phyloP scores from a whole-genome alignment of 2,113 vertebrate genomes.

The Donacobius atricapilla region DNA sequence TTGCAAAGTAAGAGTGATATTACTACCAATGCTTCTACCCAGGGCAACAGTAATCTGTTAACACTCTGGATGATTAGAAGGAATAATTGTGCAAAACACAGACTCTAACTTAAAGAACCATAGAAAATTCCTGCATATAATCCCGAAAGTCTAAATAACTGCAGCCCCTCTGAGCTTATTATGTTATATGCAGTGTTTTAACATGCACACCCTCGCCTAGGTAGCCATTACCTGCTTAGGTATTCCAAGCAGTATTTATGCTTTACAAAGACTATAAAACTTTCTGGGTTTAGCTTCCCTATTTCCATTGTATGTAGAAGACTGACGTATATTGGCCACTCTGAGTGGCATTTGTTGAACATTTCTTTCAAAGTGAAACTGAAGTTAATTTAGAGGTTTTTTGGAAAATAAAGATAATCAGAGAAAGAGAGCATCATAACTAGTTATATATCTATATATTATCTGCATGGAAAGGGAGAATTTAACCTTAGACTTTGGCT shows the following conservation, averaged over 20 bases:
- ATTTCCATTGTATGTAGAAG: background rate
- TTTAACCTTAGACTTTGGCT: background rate
- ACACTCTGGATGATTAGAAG: background rate
- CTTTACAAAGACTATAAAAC: background rate
- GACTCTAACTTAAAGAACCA: background rate
- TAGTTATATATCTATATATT: background rate
- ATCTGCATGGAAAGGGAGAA: background rate
- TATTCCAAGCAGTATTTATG: background rate
- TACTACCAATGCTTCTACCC: background rate
- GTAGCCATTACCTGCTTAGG: background rate
- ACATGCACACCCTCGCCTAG: background rate
- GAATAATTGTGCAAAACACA: background rate
- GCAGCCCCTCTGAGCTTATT: background rate
- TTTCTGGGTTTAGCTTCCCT: background rate
- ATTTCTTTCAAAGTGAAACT: background rate
- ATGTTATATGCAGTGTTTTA: background rate
- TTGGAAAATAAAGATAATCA: constrained; percentile 14
- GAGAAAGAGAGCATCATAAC: background rate
- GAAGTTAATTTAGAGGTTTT: background rate
- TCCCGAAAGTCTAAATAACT: background rate
- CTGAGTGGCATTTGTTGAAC: background rate
- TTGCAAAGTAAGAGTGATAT: background rate
- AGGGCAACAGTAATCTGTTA: background rate
- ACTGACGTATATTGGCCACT: background rate
- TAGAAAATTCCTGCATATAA: background rate